Conservation (phyloP, 2,888 invertebrate genomes). For the Arctia plantaginis region DNA sequence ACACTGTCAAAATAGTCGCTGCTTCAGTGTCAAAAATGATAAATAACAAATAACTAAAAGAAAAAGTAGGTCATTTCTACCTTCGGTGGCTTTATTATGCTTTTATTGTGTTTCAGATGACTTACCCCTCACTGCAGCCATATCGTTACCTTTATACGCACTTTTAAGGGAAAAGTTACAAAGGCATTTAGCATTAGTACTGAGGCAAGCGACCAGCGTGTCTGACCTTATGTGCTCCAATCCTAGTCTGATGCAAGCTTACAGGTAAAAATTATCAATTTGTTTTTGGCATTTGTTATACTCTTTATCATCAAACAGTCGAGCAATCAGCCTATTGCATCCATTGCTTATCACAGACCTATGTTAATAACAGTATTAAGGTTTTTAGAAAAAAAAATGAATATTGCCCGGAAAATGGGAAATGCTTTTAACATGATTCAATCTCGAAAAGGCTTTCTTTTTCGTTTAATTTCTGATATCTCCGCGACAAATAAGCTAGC, state of each 20-base stretch:
- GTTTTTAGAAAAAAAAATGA: neutral
- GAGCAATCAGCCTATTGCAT: neutral
- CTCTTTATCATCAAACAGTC: neutral
- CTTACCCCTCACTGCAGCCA: conserved; percentile 77
- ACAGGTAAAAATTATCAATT: conserved; percentile 65
- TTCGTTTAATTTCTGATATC: neutral
- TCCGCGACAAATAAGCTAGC: neutral
- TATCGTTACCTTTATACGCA: conserved; percentile 76
- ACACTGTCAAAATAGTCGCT: neutral
- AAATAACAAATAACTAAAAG: neutral
- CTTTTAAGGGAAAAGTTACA: conserved; percentile 73
- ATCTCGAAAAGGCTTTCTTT: neutral
- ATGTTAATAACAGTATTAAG: no score
- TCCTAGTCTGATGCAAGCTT: conserved; percentile 78
- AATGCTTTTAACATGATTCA: neutral
- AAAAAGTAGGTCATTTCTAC: neutral
- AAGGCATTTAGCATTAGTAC: conserved; percentile 70
- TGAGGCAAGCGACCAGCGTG: conserved; percentile 78
- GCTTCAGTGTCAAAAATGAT: no score
- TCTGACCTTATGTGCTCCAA: conserved; percentile 81
- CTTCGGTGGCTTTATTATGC: neutral
- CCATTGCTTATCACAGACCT: no score
- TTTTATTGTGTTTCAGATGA: conserved; percentile 68
- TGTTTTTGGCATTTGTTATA: neutral
- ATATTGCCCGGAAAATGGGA: neutral